Evolutionary conservation across 2,888 invertebrate genomes (phyloP), one percentile per base, ranked within the genome.

Genomic region (Chymomyza fuscimana): DNA sequence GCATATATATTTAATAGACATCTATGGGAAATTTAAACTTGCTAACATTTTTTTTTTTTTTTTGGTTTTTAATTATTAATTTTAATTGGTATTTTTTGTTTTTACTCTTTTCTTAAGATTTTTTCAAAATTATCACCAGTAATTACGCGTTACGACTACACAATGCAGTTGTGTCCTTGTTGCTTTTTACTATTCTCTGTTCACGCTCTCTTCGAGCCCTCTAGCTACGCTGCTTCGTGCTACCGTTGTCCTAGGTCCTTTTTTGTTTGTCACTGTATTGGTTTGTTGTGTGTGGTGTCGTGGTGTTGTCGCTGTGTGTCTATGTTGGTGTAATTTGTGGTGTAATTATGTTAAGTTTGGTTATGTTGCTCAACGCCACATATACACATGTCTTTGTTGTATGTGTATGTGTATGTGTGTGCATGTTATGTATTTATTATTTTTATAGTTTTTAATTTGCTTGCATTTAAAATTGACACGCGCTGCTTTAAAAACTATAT

Each of bases 71-170:
- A 25, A 3, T 32, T 72, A 72, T 67, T 51, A 10, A 69, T 74
- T 74, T 69, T 56, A 64, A 72, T 79, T 81, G 65, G 67, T 73
- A 67, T 73, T 54, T 25, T 52, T 52, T 51, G 29, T 29, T 72
- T 70, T 63, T 52, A 51, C 59, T 63, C 65, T 63, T 65, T 70
- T 71, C 71, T 76, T 73, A 79, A 74, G 75, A 79, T 85, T 87
- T 83, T 86, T 82, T 75, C 79, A 85, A 86, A 89, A 89, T 90
- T 90, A 90, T 90, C 91, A 90, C 91, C 91, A 90, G 91, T 90
- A 86, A 87, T 87, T 90, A 89, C 84, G 88, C 88, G 74, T 86
- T 32, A 86, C 89, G 86, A 90, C 90, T 91, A 89, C 87, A 89
- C 89, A 84, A 81, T 83, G 82, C 79, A 82, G 82, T 84, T 87